Conservation (phyloP, 2,888 invertebrate species). For the Agrochola circellaris region DNA sequence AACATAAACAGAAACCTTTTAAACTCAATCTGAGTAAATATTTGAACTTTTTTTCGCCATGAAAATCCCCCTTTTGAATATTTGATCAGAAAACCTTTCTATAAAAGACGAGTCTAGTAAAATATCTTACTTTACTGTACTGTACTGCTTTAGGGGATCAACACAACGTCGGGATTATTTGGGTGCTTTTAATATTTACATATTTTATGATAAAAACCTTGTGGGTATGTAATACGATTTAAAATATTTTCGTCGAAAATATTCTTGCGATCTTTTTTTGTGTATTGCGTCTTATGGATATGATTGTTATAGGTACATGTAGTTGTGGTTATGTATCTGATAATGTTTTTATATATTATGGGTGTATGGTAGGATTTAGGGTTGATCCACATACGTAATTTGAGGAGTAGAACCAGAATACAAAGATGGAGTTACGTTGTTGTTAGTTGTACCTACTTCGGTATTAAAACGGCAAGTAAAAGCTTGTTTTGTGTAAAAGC, state of each 20-base stretch:
- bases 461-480: not conserved
- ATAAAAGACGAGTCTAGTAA: slow-evolving; percentile 64
- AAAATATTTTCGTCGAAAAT: slow-evolving; percentile 56
- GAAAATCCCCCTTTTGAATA: slow-evolving; percentile 73
- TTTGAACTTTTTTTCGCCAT: slow-evolving; percentile 64
- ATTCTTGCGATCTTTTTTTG: slow-evolving; percentile 28
- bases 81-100: slow-evolving; percentile 76
- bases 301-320: slow-evolving; percentile 7
- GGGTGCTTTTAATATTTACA: slow-evolving; percentile 76
- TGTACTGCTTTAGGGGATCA: slow-evolving; percentile 62
- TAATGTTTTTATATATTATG: not conserved
- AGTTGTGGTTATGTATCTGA: not conserved
- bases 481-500: not conserved
- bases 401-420: not conserved
- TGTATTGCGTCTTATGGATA: slow-evolving; percentile 6
- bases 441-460: not conserved
- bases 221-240: slow-evolving; percentile 65
- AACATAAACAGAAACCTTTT: slow-evolving; percentile 47
- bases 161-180: slow-evolving; percentile 69
- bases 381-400: not conserved
- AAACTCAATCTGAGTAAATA: slow-evolving; percentile 61
- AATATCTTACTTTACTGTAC: slow-evolving; percentile 71
- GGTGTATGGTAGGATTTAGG: not conserved
- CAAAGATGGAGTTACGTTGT: not conserved
- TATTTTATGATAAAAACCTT: slow-evolving; percentile 73